phyloP scores from a whole-genome alignment of 2,888 invertebrate species.

The Cyrtodaria siliqua region DNA sequence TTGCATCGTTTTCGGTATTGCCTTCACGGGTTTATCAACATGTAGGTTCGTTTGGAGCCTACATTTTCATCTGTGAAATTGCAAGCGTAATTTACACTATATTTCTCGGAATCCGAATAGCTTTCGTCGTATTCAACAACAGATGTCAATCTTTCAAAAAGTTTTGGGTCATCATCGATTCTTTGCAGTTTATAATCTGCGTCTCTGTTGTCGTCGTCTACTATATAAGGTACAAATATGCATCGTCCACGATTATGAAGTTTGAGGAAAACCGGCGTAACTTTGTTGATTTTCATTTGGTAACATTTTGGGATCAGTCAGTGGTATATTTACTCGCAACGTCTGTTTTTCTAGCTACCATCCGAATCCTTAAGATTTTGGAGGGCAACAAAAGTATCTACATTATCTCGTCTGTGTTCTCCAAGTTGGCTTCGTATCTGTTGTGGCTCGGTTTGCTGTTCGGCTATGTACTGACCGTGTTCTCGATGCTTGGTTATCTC shows the following conservation, averaged over 20 bases:
- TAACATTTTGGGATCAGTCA: constrained; percentile 67
- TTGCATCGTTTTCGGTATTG: constrained; percentile 63
- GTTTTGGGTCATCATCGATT: constrained; percentile 68
- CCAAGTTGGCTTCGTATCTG: not conserved
- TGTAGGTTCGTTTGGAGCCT: constrained; percentile 54
- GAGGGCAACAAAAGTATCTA: constrained; percentile 66
- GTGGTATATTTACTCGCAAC: constrained; percentile 60
- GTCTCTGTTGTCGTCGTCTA: constrained; percentile 54
- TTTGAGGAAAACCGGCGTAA: constrained; percentile 62
- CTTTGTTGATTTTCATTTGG: constrained; percentile 72
- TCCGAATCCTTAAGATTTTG: constrained; percentile 67
- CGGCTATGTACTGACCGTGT: not conserved
- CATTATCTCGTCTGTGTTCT: constrained; percentile 1
- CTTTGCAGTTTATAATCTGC: constrained; percentile 46
- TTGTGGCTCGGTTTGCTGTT: not conserved
- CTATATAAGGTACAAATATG: constrained; percentile 42
- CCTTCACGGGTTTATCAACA: constrained; percentile 67
- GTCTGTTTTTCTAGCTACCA: constrained; percentile 64
- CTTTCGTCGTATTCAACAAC: constrained; percentile 49
- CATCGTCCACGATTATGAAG: constrained; percentile 46
- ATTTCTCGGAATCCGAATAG: constrained; percentile 44
- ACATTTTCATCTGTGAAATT: constrained; percentile 62
- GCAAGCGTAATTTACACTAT: constrained; percentile 50
- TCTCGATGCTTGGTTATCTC: constrained; percentile 38
- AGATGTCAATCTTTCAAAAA: constrained; percentile 48